Base-by-base conservation (phyloP, 2,888 invertebrate species). In the Elysia crispata region DNA sequence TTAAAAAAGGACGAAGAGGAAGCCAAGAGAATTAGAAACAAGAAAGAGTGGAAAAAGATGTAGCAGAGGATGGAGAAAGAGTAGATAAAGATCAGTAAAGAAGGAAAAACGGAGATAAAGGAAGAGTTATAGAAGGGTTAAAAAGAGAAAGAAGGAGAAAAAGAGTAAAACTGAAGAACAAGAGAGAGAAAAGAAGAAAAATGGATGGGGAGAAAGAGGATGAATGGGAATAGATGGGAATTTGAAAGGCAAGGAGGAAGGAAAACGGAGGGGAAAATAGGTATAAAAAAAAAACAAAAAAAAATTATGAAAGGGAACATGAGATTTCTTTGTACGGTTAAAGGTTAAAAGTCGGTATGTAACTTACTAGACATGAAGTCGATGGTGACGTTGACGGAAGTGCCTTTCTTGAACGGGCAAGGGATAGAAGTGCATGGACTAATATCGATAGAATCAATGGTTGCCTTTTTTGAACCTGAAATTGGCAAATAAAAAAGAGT, bases 371-470 rank as follows among this genome's bases (percentile, higher is more conserved):
- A 31, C 1, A 1, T 70, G 41, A 70, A 70, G 18, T 30, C 20
- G n/a, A 70, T 20, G 33, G 33, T n/a, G 18, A 70, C 20, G 15
- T 15, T 70, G 41, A 70, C 49, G 33, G 15, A 31, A 11, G 41
- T 70, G n/a, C 20, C n/a, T 33, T 30, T 70, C 70, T 70, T 70
- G 33, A 70, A 31, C 1, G 49, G 41, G 31, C 70, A 70, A 20
- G 70, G 70, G 5, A 41, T n/a, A 3, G 31, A 11, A 13, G 70
- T 6, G 25, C 70, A 70, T 15, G 41, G 41, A 8, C 1, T 33
- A 20, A 70, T 33, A 20, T 70, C 49, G 3, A 70, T n/a, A 1
- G 18, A 18, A 6, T 13, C 25, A 33, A 70, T 30, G n/a, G 70
- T 33, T 20, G 31, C 41, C 20, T 33, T 5, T 30, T 70, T 70